Evolutionary conservation across 2,113 vertebrate genomes (phyloP), one percentile per base, ranked within the genome.

Genomic region (Triplophysa dalaica): DNA sequence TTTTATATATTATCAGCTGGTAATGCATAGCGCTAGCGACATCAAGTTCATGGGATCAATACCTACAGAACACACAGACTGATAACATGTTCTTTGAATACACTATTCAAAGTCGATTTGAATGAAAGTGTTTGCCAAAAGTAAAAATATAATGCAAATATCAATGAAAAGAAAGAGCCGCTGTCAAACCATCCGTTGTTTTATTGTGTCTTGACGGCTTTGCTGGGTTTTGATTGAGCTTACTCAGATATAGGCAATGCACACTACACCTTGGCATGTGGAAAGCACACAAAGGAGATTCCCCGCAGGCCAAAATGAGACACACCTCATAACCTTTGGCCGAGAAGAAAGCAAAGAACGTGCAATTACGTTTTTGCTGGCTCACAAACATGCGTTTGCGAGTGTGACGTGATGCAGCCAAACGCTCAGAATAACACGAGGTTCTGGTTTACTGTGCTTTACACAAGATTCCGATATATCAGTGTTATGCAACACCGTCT

Each of bases 311-410:
- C 19, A 50, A 62, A 62, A 3, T 17, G 21, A 75, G 73, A 63
- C 73, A 75, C 73, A 63, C 73, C 58, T 63, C 41, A 48, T 24
- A 26, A 29, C 60, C 73, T 75, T 50, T 63, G 73, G 58, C 60
- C 73, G 29, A 26, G 58, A 75, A 24, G 41, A 75, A 62, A 63
- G 38, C 60, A 45, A 62, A 63, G 38, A 63, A n/a, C 10, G 24
- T 8, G 2, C 38, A 1, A n/a, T 62, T 75, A 26, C 45, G 10
- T 26, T 26, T 58, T 7, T 48, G 38, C 72, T 19, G 72, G 58
- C 72, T 75, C 72, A 62, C 2, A 62, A 45, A 26, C 72, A 61
- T 24, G 19, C 8, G 13, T 45, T 45, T 45, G 43, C 10, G 19
- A 58, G 17, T 9, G 7, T n/a, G 19, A 58, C 54, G 19, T 24